These are phyloP conservation scores for Cygnus olor DNA, from an alignment of 2,797 vertebrate genomes.

Conservation along the genomic window DNA sequence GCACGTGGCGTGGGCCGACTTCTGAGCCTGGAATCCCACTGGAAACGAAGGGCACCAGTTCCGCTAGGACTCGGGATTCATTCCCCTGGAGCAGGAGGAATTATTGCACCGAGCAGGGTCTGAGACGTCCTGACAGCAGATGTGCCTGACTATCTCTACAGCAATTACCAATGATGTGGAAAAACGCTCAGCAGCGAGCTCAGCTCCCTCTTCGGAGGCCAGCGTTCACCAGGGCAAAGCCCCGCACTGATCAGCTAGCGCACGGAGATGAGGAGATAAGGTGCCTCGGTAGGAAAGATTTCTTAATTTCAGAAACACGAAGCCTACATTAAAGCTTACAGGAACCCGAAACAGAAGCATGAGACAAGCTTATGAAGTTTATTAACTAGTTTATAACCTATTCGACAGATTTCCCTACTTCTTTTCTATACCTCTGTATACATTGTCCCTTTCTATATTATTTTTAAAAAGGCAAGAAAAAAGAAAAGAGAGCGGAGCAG, in stretches of 20 bases:
- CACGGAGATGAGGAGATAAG: neutral
- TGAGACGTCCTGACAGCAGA: neutral
- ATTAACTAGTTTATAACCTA: neutral
- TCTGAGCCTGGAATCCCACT: neutral
- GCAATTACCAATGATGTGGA: slow-evolving; percentile 7
- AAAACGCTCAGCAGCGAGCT: neutral
- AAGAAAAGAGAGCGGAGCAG: neutral
- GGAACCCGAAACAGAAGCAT: neutral
- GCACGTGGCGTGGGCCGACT: neutral
- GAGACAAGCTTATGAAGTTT: neutral
- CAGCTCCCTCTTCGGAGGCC: neutral
- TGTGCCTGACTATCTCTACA: neutral
- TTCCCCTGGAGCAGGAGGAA: neutral
- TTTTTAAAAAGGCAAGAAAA: neutral
- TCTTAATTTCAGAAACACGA: neutral
- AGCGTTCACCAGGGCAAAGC: neutral
- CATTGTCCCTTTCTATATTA: too few relatives aligned
- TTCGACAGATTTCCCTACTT: neutral
- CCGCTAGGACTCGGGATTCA: neutral
- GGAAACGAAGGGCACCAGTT: neutral
- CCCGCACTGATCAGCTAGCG: neutral
- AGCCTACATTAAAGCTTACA: neutral
- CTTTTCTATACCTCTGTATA: neutral
- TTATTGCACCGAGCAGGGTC: neutral
- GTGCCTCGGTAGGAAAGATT: neutral